Evolutionary conservation across 2,888 invertebrate genomes (phyloP), one percentile per base, ranked within the genome.

Genomic region (Synergus gifuensis): DNA sequence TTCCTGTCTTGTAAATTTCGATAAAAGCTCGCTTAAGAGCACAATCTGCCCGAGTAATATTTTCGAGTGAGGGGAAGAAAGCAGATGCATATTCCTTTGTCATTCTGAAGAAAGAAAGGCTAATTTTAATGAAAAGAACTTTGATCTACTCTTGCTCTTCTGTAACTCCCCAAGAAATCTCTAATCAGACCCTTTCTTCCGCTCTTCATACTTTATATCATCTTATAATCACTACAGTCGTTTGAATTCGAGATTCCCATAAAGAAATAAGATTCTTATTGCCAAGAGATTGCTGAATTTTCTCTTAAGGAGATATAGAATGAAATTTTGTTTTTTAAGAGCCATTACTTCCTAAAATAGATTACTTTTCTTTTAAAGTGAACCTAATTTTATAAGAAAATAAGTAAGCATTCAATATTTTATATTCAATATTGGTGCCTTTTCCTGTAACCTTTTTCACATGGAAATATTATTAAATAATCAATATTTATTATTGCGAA

Each of bases 1-100:
- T 28, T 67, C 18, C 44, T 18, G n/a, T 22, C 67, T 67, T 67
- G 14, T 46, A 18, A 67, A 67, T 67, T 46, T 67, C 67, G 46
- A 67, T 67, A 67, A 67, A 67, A 67, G 67, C 46, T 46, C 46
- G 5, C 44, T 54, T 69, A 69, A 69, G 49, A 69, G 22, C 49
- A 49, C 36, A 69, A 67, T 49, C 28, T 69, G 28, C 44, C 36
- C 28, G 8, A 28, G 49, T 54, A 54, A 36, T 73, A 22, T 73
- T 73, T 73, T 54, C 54, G 36, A 73, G 54, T 73, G 54, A 54
- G 28, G 28, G 28, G 49, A 54, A 54, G 54, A 54, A 54, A 73
- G 8, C 36, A 36, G 28, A 54, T 73, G 36, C 54, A 73, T 54
- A 49, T 46, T 16, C n/a, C 36, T 73, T 73, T n/a, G 49, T 54